These are phyloP conservation scores for Scolopax rusticola DNA, from an alignment of 2,797 vertebrate genomes.

Conservation along the genomic window DNA sequence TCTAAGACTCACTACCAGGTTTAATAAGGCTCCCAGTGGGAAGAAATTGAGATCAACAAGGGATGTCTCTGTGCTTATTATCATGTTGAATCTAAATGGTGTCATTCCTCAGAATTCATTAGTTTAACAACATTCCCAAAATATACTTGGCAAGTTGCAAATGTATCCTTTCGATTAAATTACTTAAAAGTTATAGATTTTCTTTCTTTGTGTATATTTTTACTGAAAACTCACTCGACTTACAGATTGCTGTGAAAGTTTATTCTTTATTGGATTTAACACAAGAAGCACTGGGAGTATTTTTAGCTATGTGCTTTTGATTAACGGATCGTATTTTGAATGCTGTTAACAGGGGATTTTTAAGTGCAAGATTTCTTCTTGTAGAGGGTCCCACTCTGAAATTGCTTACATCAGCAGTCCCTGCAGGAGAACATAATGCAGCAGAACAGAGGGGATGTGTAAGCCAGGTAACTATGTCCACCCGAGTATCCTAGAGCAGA, in stretches of 20 bases:
- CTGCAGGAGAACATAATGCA: not conserved
- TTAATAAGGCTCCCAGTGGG: slow-evolving; percentile 69
- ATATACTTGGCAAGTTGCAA: slow-evolving; percentile 56
- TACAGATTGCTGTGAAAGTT: slow-evolving; percentile 37
- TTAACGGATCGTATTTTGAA: slow-evolving; percentile 29
- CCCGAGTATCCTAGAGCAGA: not conserved
- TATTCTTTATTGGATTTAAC: slow-evolving; percentile 61
- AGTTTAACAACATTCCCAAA: slow-evolving; percentile 68
- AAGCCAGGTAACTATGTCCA: not conserved
- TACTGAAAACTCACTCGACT: slow-evolving; percentile 4
- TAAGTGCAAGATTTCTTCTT: slow-evolving; percentile 14
- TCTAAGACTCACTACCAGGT: slow-evolving; percentile 37
- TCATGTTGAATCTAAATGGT: slow-evolving; percentile 55
- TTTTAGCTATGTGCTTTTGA: slow-evolving; percentile 62
- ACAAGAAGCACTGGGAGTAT: slow-evolving; percentile 44
- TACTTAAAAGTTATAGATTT: slow-evolving; percentile 54
- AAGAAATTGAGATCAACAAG: slow-evolving; percentile 68
- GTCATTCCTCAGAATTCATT: slow-evolving; percentile 71
- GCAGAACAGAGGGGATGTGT: not conserved
- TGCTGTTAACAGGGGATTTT: slow-evolving; percentile 44
- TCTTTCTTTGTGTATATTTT: slow-evolving; percentile 39
- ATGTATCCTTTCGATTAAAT: slow-evolving; percentile 44
- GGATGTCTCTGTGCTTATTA: slow-evolving; percentile 65
- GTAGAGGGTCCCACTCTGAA: slow-evolving; percentile 24
- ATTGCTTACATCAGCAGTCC: slow-evolving; percentile 37